These are phyloP conservation scores for Trididemnum miniatum DNA, from an alignment of 23 tunicate genomes.

Conservation along the genomic window DNA sequence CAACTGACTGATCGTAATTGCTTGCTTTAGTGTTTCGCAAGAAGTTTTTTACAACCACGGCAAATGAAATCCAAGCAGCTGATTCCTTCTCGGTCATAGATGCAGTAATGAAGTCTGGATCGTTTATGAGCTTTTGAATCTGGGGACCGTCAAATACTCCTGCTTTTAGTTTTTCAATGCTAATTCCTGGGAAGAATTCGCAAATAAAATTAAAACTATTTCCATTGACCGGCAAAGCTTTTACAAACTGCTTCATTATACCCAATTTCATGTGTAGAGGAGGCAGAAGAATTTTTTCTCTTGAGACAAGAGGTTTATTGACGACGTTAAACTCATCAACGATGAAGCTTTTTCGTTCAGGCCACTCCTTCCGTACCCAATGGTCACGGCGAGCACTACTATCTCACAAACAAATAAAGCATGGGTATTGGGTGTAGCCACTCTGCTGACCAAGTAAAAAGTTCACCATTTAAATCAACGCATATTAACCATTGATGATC, in stretches of 20 bases:
- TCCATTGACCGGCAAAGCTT: no score
- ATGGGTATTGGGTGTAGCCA: slow-evolving; percentile 25
- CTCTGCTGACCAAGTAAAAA: slow-evolving; percentile 34
- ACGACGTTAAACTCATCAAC: slow-evolving; percentile 9
- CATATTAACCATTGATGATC: slow-evolving; percentile 33
- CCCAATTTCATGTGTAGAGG: slow-evolving; percentile 28
- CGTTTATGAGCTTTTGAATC: no score
- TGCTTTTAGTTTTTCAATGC: no score
- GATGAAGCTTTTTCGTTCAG: slow-evolving; percentile 7
- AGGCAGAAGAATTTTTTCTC: slow-evolving; percentile 4
- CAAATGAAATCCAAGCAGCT: no score
- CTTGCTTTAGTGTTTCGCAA: no score
- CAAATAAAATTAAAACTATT: no score
- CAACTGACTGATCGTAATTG: no score
- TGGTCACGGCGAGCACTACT: slow-evolving; percentile 32
- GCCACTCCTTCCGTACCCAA: slow-evolving; percentile 21
- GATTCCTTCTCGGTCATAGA: no score
- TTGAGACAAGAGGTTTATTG: slow-evolving; percentile 10
- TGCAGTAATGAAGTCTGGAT: no score
- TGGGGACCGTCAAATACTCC: no score
- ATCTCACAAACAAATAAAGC: slow-evolving; percentile 43
- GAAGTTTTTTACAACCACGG: no score
- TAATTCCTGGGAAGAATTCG: no score
- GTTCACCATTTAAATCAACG: slow-evolving; percentile 31
- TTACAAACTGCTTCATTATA: slow-evolving; percentile 26